Evolutionary conservation across 2,888 invertebrate species (phyloP).

Genomic region (Torymus tubicola): DNA sequence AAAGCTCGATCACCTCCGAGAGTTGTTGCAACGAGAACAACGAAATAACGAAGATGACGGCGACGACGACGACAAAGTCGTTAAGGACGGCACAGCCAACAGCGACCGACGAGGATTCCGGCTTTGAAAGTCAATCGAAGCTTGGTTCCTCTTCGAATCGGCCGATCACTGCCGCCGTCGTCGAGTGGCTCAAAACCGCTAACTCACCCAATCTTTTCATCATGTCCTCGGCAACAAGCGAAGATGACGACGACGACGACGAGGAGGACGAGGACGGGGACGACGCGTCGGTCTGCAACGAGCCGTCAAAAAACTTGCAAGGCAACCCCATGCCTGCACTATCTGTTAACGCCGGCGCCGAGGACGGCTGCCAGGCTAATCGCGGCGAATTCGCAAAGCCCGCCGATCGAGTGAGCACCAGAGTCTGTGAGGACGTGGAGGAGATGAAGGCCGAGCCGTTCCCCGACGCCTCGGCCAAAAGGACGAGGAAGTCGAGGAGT

Average conservation of each 20-base stretch:
- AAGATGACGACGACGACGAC: conserved; percentile 63
- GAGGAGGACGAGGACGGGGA: conserved; percentile 64
- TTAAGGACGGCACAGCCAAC: conserved; percentile 18
- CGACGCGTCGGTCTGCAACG: conserved; percentile 51
- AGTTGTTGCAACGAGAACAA: conserved; percentile 43
- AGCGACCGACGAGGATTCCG: conserved; percentile 68
- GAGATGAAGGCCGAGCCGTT: neutral
- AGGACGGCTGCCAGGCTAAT: conserved; percentile 65
- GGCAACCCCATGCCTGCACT: conserved; percentile 79
- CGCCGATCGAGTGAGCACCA: conserved; percentile 59
- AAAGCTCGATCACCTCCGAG: conserved; percentile 47
- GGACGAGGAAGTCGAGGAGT: conserved; percentile 58
- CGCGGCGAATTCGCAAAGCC: conserved; percentile 71
- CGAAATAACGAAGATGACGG: conserved; percentile 13
- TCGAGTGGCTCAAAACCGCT: conserved; percentile 78
- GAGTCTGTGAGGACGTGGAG: conserved; percentile 25
- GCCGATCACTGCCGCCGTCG: conserved; percentile 81
- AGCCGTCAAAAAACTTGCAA: conserved; percentile 79
- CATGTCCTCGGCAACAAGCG: conserved; percentile 60
- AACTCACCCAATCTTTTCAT: conserved; percentile 73
- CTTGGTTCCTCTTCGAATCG: conserved; percentile 43
- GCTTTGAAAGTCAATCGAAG: conserved; percentile 68
- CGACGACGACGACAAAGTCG: conserved; percentile 28
- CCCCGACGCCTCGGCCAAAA: conserved; percentile 52
- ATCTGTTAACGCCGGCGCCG: conserved; percentile 75